Percentiles rank a stretch among this genome's conserved stretches.
phyloP scores from a whole-genome alignment of 2,113 vertebrate genomes.

The Natator depressus region DNA sequence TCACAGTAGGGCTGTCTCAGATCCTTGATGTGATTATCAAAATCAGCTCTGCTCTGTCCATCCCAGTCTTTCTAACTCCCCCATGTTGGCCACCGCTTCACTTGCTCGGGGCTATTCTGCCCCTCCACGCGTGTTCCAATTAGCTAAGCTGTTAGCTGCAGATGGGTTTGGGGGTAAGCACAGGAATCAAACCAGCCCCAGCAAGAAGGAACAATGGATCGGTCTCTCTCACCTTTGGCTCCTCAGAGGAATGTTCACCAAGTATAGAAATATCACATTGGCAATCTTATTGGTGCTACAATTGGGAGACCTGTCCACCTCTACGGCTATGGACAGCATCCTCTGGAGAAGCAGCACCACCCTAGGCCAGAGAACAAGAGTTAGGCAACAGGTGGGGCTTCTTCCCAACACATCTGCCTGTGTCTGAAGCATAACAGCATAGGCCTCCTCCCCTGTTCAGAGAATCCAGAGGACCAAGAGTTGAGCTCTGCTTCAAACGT shows the following conservation, averaged over 20 bases:
- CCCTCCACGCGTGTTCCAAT: not conserved
- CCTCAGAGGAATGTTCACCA: slow-evolving; percentile 81
- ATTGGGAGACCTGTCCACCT: slow-evolving; percentile 90
- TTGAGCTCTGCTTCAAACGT: not conserved
- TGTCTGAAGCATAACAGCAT: not conserved
- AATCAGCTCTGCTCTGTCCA: not conserved
- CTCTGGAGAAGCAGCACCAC: slow-evolving; percentile 86
- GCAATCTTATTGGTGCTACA: slow-evolving; percentile 89
- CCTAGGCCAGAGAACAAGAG: slow-evolving; percentile 72
- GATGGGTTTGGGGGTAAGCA: not conserved
- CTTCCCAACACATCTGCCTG: not conserved
- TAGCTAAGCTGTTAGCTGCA: not conserved
- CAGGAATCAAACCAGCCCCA: not conserved
- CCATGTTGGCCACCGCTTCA: not conserved
- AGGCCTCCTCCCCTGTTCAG: not conserved
- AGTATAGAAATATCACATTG: slow-evolving; percentile 83
- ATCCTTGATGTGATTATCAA: not conserved
- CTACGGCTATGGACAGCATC: slow-evolving; percentile 91
- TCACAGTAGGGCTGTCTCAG: not conserved
- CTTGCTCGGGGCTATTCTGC: not conserved
- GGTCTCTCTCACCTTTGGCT: slow-evolving; percentile 85
- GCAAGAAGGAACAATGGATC: not conserved
- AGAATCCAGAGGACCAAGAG: not conserved
- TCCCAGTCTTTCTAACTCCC: no score
- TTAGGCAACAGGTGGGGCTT: not conserved